Evolutionary conservation across 2,888 invertebrate genomes (phyloP).

Genomic region (Nymphalis polychloros): DNA sequence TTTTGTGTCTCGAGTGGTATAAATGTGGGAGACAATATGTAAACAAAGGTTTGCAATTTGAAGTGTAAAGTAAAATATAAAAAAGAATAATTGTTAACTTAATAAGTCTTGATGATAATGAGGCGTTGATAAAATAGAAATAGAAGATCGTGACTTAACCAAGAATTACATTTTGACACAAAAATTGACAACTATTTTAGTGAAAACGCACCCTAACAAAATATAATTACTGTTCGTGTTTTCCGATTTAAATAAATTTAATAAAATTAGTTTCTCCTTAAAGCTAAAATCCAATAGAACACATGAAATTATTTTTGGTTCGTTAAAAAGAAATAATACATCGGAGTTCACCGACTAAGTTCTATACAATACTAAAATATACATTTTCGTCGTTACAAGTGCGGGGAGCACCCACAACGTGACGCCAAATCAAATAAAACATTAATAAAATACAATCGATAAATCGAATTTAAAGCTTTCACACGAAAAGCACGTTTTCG

Average conservation of each 20-base stretch:
- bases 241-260: conserved; percentile 46
- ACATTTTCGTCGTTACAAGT: not conserved
- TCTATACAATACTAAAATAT: conserved; percentile 1
- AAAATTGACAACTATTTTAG: no score
- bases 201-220: no score
- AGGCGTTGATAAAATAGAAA: no score
- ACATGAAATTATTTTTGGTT: conserved; percentile 56
- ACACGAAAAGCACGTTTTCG: not conserved
- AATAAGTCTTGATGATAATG: no score
- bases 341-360: conserved; percentile 6
- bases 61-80: no score
- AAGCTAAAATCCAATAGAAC: conserved; percentile 43
- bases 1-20: no score
- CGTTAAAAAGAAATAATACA: conserved; percentile 45
- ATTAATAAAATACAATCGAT: not conserved
- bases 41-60: no score
- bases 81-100: no score
- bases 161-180: no score
- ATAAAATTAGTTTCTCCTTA: conserved; percentile 41
- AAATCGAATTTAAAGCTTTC: not conserved
- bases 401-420: conserved; percentile 2
- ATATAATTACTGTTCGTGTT: conserved; percentile 1
- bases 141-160: no score
- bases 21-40: no score
- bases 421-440: conserved; percentile 5